A percentile compares a stretch with the other conserved stretches of the same genome.
phyloP scores from a whole-genome alignment of 2,113 vertebrate genomes.

The Chaenocephalus aceratus region DNA sequence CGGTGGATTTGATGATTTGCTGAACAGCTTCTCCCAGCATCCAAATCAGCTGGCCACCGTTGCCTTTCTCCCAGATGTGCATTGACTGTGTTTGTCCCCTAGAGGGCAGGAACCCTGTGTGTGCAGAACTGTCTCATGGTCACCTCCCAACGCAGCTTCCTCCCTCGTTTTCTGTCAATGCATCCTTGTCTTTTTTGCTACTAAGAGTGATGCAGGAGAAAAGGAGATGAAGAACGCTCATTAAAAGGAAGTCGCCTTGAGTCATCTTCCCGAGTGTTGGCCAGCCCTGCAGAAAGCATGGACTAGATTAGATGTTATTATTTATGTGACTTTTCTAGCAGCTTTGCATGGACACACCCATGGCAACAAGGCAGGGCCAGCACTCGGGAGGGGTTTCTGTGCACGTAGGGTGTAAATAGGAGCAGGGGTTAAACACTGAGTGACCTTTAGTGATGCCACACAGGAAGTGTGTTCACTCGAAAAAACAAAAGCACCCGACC shows the following conservation, averaged over 20 bases:
- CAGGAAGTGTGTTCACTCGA: constrained; percentile 48
- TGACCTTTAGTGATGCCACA: constrained; percentile 38
- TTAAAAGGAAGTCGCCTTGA: constrained; percentile 14
- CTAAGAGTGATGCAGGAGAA: constrained; percentile 14
- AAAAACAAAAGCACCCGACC: constrained; percentile 52
- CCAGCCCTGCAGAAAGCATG: constrained; percentile 33
- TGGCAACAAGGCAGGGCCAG: constrained; percentile 32
- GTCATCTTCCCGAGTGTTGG: constrained; percentile 31
- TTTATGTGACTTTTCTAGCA: constrained; percentile 53
- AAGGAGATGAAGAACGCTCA: constrained; percentile 14
- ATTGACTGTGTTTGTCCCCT: constrained; percentile 54
- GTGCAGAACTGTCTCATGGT: constrained; percentile 16
- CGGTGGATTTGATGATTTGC: constrained; percentile 19
- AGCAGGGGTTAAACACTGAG: constrained; percentile 43
- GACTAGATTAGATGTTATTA: constrained; percentile 50
- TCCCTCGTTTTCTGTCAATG: constrained; percentile 21
- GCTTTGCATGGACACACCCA: constrained; percentile 57
- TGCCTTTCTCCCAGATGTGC: constrained; percentile 62
- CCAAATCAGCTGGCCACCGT: constrained; percentile 21
- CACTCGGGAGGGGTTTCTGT: constrained; percentile 14
- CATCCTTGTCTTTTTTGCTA: constrained; percentile 4
- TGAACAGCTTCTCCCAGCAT: constrained; percentile 13
- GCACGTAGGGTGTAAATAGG: not conserved
- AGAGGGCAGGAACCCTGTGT: constrained; percentile 59
- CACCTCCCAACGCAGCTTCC: constrained; percentile 9